Conservation (phyloP, 2,113 vertebrate species). For the Rhadina sibilatrix region DNA sequence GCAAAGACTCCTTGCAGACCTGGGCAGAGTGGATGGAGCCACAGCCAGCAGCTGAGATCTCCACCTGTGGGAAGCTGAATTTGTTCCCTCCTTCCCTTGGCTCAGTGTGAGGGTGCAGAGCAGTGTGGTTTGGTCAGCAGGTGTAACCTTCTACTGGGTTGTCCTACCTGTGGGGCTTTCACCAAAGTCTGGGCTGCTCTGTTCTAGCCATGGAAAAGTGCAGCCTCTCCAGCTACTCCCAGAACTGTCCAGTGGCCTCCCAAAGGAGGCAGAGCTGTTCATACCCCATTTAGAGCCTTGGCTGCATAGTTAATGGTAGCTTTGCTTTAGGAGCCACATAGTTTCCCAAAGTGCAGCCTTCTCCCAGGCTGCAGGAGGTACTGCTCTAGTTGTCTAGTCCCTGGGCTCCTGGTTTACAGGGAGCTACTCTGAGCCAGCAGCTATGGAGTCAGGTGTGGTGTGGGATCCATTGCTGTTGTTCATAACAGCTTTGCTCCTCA, state of each 20-base stretch:
- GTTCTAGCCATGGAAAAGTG: background rate
- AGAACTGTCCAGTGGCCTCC: background rate
- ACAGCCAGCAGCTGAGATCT: background rate
- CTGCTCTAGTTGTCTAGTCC: background rate
- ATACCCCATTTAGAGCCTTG: background rate
- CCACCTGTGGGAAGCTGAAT: background rate
- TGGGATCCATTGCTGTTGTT: background rate
- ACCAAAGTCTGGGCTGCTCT: background rate
- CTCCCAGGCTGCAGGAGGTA: background rate
- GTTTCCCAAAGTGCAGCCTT: background rate
- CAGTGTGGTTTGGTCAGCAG: background rate
- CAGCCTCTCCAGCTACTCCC: background rate
- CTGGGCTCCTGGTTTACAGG: background rate
- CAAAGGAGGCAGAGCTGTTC: background rate
- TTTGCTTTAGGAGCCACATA: background rate
- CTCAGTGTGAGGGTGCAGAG: background rate
- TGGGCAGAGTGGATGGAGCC: background rate
- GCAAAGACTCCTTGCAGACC: background rate
- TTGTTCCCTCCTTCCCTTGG: background rate
- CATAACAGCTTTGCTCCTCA: background rate
- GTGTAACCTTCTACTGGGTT: background rate
- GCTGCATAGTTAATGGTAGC: background rate
- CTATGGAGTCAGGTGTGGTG: background rate
- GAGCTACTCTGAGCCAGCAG: background rate
- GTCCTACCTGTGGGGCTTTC: background rate